Conservation (phyloP, 2,113 vertebrate genomes). For the Eublepharis macularius region DNA sequence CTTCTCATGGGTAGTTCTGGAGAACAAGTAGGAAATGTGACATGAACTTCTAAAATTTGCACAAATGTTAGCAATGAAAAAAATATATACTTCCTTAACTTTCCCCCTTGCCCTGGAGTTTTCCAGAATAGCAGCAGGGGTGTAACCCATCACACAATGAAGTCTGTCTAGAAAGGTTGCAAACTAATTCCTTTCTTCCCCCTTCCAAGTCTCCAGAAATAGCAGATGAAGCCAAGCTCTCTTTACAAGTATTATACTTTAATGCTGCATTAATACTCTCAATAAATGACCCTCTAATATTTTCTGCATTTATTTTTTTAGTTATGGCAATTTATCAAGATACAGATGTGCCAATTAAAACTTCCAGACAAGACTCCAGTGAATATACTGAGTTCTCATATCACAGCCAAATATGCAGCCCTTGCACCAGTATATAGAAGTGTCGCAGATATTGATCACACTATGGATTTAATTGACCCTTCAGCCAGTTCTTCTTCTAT, state of each 20-base stretch:
- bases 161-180: fast-evolving
- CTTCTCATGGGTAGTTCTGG: neutral
- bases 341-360: neutral
- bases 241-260: neutral
- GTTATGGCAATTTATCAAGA: neutral
- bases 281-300: neutral
- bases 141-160: fast-evolving
- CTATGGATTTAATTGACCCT: no score
- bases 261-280: neutral
- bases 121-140: neutral
- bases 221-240: neutral
- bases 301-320: neutral
- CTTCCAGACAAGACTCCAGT: neutral
- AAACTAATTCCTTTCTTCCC: fast-evolving
- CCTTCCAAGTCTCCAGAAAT: neutral
- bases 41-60: constrained; percentile 26
- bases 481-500: no score
- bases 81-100: constrained; percentile 22
- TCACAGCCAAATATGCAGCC: fast-evolving
- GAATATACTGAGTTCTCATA: neutral
- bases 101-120: neutral
- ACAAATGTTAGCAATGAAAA: constrained; percentile 28
- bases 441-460: neutral
- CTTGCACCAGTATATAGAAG: neutral
- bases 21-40: constrained; percentile 2